Evolutionary conservation across 1,140 invertebrate genomes (phyloP).

Genomic region (Mizuhopecten yessoensis): DNA sequence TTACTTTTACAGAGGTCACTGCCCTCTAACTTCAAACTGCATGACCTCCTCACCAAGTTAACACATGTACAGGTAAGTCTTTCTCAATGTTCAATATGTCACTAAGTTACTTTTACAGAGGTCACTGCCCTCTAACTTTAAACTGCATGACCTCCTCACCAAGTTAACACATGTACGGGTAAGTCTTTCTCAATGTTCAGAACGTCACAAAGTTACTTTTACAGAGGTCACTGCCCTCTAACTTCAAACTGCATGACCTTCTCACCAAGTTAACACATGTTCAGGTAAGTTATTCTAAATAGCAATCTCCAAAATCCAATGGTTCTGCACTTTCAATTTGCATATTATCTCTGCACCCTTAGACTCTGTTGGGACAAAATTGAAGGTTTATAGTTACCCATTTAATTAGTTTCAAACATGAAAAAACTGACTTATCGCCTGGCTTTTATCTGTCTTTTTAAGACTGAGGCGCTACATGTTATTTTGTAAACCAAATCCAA

Average conservation of each 20-base stretch:
- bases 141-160: conserved; percentile 63
- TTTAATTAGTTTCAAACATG: no score
- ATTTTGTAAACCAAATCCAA: no score
- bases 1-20: conserved; percentile 69
- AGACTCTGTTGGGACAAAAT: no score
- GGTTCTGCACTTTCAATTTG: no score
- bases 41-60: conserved; percentile 66
- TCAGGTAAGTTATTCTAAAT: conserved; percentile 58
- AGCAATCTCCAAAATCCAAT: no score
- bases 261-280: conserved; percentile 69
- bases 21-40: conserved; percentile 64
- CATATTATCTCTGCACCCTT: no score
- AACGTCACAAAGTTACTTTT: conserved; percentile 72
- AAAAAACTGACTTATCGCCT: no score
- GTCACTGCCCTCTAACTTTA: conserved; percentile 66
- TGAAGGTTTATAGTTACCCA: no score
- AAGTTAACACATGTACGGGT: conserved; percentile 71
- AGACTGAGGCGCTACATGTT: no score
- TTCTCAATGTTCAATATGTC: conserved; percentile 67
- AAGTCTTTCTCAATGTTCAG: conserved; percentile 57
- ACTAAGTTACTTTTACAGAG: conserved; percentile 68
- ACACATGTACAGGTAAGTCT: conserved; percentile 65
- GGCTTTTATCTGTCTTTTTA: no score
- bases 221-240: conserved; percentile 65
- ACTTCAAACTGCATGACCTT: conserved; percentile 63